Evolutionary conservation across 2,113 vertebrate genomes (phyloP), one percentile per base, ranked within the genome.

Genomic region (Dryoscopus gambensis): DNA sequence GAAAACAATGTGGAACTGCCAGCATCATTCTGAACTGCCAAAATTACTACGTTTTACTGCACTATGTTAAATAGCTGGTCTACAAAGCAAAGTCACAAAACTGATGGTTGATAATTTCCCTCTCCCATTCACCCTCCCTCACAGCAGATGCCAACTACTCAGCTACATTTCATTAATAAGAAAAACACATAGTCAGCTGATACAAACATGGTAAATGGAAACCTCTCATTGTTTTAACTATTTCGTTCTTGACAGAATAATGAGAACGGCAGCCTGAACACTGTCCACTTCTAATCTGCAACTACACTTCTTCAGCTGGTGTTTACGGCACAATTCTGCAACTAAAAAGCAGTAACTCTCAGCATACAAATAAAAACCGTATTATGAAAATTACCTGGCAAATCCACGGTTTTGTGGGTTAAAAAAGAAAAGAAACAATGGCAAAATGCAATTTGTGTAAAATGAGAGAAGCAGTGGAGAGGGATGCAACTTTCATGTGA

Each of bases 41-140:
- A 85, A 82, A 68, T 16, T 70, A 46, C 40, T 7, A 42, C 15
- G 2, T 79, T 80, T 82, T 64, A 67, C 40, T 33, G 44, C 28
- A 20, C 18, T 30, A 6, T 8, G 3, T 30, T 89, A 35, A 84
- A 89, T 9, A 68, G 77, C 7, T 65, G 30, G 28, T 31, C 70
- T 60, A 74, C 60, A 86, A 68, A 49, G 15, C 17, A 8, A 84
- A 85, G 44, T 35, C 65, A 68, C 71, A 83, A 84, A 97, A 80
- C 35, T 20, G 12, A 71, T 56, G 16, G 75, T 73, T 78, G 24
- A 11, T 35, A 65, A 80, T 60, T 83, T 71, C 60, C 12, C 33
- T 42, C n/a, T 76, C 50, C 37, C 22, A 24, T 49, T 96, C 84
- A 85, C 6, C 18, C 62, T 83, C 50, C 63, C 68, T 64, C 55